Evolutionary conservation across 2,888 invertebrate species (phyloP).

Genomic region (Nomada goodeniana): DNA sequence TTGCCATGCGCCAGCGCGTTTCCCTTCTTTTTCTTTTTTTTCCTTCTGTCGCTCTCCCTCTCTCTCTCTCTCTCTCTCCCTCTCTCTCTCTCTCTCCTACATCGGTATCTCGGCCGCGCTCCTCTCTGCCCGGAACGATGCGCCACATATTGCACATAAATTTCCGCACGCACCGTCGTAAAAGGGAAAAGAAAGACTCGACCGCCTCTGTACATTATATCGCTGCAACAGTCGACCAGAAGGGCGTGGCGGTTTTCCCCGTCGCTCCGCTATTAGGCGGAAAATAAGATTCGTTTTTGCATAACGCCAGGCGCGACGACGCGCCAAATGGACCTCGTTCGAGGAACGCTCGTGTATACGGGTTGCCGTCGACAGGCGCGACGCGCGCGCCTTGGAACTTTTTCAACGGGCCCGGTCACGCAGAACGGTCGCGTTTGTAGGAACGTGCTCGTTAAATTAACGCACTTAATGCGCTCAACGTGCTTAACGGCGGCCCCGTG

Average conservation of each 20-base stretch:
- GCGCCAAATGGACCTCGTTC: conserved; percentile 53
- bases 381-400: conserved; percentile 42
- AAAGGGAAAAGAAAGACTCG: conserved; percentile 63
- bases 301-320: conserved; percentile 51
- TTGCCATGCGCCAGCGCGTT: conserved; percentile 30
- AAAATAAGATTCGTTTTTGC: conserved; percentile 70
- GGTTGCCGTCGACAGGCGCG: conserved; percentile 1
- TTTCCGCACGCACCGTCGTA: conserved; percentile 71
- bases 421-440: conserved; percentile 4
- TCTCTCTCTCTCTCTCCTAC: neutral
- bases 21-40: conserved; percentile 13
- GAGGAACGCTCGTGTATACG: conserved; percentile 1
- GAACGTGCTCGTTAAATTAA: conserved; percentile 27
- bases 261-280: conserved; percentile 59
- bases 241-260: conserved; percentile 63
- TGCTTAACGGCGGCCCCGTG: neutral
- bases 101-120: neutral
- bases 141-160: conserved; percentile 75
- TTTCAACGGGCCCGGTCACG: conserved; percentile 26
- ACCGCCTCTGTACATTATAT: conserved; percentile 70
- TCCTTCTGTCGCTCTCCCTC: neutral
- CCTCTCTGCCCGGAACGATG: conserved; percentile 57
- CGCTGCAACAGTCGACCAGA: conserved; percentile 66
- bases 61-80: neutral
- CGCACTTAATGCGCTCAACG: neutral